Evolutionary conservation across 2,888 invertebrate genomes (phyloP).

Genomic region (Sericinus montela): DNA sequence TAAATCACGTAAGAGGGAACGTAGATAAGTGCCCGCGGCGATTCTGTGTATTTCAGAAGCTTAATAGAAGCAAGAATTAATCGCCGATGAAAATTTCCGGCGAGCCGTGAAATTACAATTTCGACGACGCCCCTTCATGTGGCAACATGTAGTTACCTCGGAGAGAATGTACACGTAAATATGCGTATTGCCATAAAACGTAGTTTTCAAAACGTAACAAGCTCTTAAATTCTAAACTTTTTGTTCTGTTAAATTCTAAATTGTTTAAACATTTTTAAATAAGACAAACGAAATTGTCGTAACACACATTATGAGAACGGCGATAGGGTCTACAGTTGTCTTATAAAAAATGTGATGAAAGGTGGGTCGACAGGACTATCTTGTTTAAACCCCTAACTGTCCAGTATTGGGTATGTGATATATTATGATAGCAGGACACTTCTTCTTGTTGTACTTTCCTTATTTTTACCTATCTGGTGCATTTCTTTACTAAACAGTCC

Average conservation of each 20-base stretch:
- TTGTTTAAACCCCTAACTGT: no score
- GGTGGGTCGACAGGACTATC: no score
- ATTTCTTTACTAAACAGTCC: no score
- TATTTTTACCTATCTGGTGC: no score
- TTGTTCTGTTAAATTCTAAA: no score
- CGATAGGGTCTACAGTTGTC: no score
- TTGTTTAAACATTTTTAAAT: neutral
- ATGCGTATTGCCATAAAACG: constrained; percentile 2
- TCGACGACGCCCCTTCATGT: constrained; percentile 61
- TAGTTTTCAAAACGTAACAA: neutral
- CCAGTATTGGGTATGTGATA: no score
- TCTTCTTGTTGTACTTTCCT: no score
- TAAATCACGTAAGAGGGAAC: constrained; percentile 40
- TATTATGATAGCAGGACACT: no score
- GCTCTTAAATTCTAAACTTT: neutral
- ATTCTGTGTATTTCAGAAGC: constrained; percentile 37
- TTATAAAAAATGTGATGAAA: no score
- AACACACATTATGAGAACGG: no score
- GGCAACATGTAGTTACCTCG: constrained; percentile 30
- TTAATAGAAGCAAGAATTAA: constrained; percentile 66
- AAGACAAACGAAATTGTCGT: neutral
- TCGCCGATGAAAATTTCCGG: constrained; percentile 70
- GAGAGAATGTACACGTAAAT: neutral
- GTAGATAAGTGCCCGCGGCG: constrained; percentile 34
- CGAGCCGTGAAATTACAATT: constrained; percentile 75